Conservation (phyloP, 2,113 vertebrate species). For the Sterna hirundo region DNA sequence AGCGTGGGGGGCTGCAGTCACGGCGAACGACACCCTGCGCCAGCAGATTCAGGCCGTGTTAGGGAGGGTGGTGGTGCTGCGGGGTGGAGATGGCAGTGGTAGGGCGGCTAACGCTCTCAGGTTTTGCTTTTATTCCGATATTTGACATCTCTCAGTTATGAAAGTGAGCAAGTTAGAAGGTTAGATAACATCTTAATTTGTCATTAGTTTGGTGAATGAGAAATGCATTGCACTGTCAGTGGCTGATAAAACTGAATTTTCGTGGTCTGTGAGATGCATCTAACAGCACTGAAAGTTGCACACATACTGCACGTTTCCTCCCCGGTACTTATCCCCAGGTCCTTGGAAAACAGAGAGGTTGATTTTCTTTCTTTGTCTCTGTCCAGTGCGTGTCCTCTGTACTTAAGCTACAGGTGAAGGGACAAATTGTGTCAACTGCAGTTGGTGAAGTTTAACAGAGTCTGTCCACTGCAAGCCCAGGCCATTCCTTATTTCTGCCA, state of each 20-base stretch:
- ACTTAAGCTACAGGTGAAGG: neutral
- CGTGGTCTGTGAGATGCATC: neutral
- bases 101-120: neutral
- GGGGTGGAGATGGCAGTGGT: neutral
- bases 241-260: no score
- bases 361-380: neutral
- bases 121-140: neutral
- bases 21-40: rapidly evolving
- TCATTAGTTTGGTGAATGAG: neutral
- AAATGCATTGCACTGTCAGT: neutral
- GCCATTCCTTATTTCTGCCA: neutral
- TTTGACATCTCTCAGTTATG: no score
- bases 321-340: neutral
- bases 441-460: neutral
- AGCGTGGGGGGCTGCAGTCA: neutral
- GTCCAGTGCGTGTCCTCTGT: neutral
- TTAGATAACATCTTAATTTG: neutral
- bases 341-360: neutral
- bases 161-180: neutral
- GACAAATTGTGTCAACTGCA: neutral
- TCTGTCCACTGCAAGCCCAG: neutral
- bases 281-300: neutral
- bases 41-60: neutral
- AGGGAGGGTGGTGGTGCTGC: neutral
- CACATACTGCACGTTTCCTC: neutral